Conservation (phyloP, 1,140 invertebrate species). For the Coenobita brevimanus region DNA sequence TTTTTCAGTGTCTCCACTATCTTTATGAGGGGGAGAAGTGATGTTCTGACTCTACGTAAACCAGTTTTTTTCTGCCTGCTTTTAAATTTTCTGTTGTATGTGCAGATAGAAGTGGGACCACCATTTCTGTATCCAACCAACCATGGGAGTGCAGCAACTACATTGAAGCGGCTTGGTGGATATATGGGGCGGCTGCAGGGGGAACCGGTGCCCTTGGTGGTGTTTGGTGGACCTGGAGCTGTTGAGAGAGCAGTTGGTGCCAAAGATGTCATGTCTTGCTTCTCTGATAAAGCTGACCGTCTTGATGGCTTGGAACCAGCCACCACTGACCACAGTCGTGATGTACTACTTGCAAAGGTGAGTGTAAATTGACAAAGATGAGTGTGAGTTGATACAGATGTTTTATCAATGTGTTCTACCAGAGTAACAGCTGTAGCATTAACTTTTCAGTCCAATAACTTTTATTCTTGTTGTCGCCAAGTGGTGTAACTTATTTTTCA, state of each 20-base stretch:
- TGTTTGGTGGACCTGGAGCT: conserved; percentile 21
- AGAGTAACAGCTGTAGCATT: neutral
- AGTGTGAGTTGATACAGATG: neutral
- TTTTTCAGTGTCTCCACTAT: no score
- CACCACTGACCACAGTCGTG: conserved; percentile 42
- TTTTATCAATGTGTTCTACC: neutral
- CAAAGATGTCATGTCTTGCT: conserved; percentile 60
- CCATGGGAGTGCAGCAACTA: conserved; percentile 38
- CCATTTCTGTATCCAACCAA: conserved; percentile 31
- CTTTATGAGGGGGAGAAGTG: no score
- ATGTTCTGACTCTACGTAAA: no score
- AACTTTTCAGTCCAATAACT: no score
- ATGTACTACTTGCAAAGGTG: conserved; percentile 48
- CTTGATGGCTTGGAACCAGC: conserved; percentile 43
- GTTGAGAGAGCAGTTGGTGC: conserved; percentile 42
- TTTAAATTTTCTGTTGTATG: no score
- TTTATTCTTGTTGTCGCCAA: no score
- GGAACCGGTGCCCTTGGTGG: conserved; percentile 25
- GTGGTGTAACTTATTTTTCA: no score
- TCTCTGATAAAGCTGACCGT: conserved; percentile 49
- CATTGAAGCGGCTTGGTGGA: conserved; percentile 35
- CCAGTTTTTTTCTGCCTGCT: no score
- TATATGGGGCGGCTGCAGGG: conserved; percentile 42
- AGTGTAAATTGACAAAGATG: neutral
- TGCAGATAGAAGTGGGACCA: conserved; percentile 42